These are phyloP conservation scores for Cabera pusaria DNA, from an alignment of 2,888 invertebrate genomes.

Conservation along the genomic window DNA sequence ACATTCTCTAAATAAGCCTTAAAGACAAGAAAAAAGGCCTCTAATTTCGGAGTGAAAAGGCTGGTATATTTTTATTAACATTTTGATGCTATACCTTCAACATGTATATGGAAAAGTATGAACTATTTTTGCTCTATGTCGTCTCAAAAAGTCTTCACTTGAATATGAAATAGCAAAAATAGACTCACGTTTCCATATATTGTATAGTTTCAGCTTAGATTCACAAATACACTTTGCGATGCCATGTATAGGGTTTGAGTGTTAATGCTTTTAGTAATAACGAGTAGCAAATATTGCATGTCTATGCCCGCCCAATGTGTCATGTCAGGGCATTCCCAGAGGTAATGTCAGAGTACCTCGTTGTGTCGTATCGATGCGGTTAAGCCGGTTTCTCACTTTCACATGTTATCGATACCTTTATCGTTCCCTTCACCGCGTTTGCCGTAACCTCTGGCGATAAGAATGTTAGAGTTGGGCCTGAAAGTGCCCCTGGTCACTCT, in stretches of 20 bases:
- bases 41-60: background rate
- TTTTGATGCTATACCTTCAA: too few species aligned
- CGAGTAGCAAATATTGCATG: conserved; percentile 35
- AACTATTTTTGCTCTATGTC: too few species aligned
- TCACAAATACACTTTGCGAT: conserved; percentile 9
- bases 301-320: conserved; percentile 31
- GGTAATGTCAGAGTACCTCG: conserved; percentile 30
- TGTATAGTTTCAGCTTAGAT: too few species aligned
- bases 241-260: conserved; percentile 19
- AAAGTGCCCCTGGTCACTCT: conserved; percentile 68
- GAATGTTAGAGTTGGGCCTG: conserved; percentile 66
- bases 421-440: conserved; percentile 42
- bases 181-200: too few species aligned
- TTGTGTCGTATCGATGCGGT: conserved; percentile 19
- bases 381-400: conserved; percentile 34
- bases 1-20: conserved; percentile 9
- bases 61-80: background rate
- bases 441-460: conserved; percentile 72
- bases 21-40: background rate
- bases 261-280: conserved; percentile 22
- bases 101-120: too few species aligned
- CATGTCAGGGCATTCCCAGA: conserved; percentile 32
- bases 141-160: too few species aligned
- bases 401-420: conserved; percentile 40
- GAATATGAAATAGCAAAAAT: too few species aligned